Evolutionary conservation across 2,113 vertebrate species (phyloP), one percentile per base, ranked within the genome.

Genomic region (Carassius gibelio): DNA sequence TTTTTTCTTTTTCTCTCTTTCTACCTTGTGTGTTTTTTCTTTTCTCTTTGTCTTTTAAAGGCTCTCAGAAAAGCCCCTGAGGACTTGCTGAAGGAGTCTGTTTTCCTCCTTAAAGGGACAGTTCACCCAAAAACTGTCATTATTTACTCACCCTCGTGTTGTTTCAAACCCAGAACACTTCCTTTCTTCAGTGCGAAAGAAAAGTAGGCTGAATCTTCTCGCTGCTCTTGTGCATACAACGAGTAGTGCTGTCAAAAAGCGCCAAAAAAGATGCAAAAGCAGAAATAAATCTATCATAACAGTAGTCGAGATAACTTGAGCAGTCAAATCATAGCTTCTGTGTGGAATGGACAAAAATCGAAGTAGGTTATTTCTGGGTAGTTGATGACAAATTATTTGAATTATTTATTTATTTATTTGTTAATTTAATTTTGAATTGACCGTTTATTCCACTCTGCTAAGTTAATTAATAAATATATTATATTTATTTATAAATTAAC

Each of bases 1-100:
- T 62, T 30, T 62, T 30, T 69, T 19, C 71, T 85, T 55, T 48
- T 52, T n/a, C 15, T 74, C 71, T 81, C 55, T 81, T 42, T 85
- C 75, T 45, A 57, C 84, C 34, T n/a, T 74, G 45, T 79, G 17
- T 4, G 15, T 77, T 74, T 38, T 36, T 21, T 69, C 71, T 19
- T 64, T 59, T 79, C 52, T 6, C 15, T 55, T 82, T 82, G 23
- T 66, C 23, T 50, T 61, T 57, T 10, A 78, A 26, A 19, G 11
- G 9, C 4, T 50, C 78, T 81, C n/a, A 26, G 15, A n/a, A 10
- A 30, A 81, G 34, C 4, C 15, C 50, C 61, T 6, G 61, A 34
- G 8, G 42, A 45, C 59, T 17, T 66, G 76, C 55, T 79, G 76
- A 42, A 61, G 30, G 21, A 57, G 36, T 42, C 30, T 6, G 75